phyloP scores from a whole-genome alignment of 2,888 invertebrate species.

The Nemotelus nigrinus region DNA sequence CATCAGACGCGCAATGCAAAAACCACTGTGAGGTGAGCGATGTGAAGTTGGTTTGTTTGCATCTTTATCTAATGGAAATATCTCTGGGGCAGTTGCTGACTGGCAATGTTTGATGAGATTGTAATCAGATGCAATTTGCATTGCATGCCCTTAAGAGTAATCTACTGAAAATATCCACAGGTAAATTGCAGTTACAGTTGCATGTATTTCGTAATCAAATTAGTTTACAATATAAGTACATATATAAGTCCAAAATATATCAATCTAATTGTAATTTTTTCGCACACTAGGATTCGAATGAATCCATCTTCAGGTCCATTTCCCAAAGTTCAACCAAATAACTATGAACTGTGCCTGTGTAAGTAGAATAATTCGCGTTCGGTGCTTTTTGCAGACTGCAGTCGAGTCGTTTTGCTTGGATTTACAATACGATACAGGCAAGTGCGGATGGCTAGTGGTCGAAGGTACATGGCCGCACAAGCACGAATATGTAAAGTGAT shows the following conservation, averaged over 20 bases:
- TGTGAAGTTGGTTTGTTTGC: background rate
- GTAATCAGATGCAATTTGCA: too few relatives aligned
- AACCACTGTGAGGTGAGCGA: background rate
- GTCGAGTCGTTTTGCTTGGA: background rate
- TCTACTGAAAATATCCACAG: too few relatives aligned
- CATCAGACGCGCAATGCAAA: background rate
- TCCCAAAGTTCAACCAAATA: background rate
- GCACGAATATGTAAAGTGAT: conserved; percentile 1
- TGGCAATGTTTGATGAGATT: too few relatives aligned
- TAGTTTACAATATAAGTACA: too few relatives aligned
- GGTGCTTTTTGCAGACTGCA: background rate
- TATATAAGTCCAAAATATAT: too few relatives aligned
- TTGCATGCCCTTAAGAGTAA: too few relatives aligned
- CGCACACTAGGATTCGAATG: too few relatives aligned
- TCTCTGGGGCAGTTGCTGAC: too few relatives aligned
- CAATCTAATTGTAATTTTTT: too few relatives aligned
- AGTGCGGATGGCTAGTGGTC: conserved; percentile 12
- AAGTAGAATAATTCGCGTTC: background rate
- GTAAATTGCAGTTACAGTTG: too few relatives aligned
- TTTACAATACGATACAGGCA: conserved; percentile 1
- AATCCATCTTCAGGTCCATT: conserved; percentile 15
- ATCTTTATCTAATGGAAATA: too few relatives aligned
- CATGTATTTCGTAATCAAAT: too few relatives aligned
- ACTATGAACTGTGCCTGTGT: background rate
- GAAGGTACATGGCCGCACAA: background rate